Evolutionary conservation across 2,113 vertebrate genomes (phyloP), one percentile per base, ranked within the genome.

Genomic region (Ursus arctos): DNA sequence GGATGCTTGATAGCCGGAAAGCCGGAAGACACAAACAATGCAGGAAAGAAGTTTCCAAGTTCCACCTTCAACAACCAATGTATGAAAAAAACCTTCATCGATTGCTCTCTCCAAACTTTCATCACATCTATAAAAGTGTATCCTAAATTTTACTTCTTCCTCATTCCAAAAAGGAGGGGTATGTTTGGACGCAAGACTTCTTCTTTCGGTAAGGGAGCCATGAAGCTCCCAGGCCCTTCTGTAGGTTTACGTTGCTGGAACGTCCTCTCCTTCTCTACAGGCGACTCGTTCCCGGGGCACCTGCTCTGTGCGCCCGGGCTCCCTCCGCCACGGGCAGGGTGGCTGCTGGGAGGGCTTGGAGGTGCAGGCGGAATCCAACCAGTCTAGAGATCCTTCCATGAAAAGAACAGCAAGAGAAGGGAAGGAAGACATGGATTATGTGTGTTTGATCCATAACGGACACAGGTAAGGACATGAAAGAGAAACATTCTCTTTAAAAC

Each of bases 1-100:
- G 98, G 99, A 80, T 97, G 96, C 40, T 79, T 33, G 14, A 97
- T 98, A 24, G 99, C 99, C 77, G 99, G 98, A 96, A 96, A 88
- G 65, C 97, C 99, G 63, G 99, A 99, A 97, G 97, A 98, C 94
- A 98, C 22, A 92, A 98, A 98, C 15, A 43, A 8, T 74, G 72
- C 72, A 26, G 40, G 88, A 40, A 96, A 96, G 19, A 91, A 14
- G 21, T 31, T 36, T 97, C 97, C 22, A 94, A 94, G 93, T 86
- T 59, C 76, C 98, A 99, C 88, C 31, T 98, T 28, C 97, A 98
- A 83, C 98, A 96, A 90, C 97, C 98, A 86, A 91, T 98, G 98
- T 98, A 96, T 69, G 98, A 87, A 49, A 43, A 49, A 49, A 49
- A 18, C 74, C 26, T 1, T 5, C 49, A 49, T 49, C 14, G 14